Evolutionary conservation across 1,140 invertebrate species (phyloP), one percentile per base, ranked within the genome.

Genomic region (Drosophila asahinai): DNA sequence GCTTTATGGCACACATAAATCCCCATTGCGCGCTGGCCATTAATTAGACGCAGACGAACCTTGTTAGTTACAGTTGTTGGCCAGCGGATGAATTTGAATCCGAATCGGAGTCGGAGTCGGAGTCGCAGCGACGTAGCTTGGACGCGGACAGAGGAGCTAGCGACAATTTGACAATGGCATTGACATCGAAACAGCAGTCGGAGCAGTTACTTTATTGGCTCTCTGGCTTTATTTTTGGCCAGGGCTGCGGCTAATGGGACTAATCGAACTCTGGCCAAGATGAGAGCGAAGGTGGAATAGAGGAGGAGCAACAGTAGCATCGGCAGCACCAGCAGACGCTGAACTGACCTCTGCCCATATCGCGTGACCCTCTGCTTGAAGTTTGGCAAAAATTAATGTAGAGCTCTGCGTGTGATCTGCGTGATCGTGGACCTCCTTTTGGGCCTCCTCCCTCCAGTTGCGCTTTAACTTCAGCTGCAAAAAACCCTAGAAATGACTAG

Each of bases 51-150:
- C 62, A 73, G 66, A 17, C 43, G 55, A 47, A 65, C 63, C 55
- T 77, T 66, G 58, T 82, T 86, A 72, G 79, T 87, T 87, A 87
- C 83, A 86, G 59, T 83, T 77, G 78, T 49, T 70, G 43, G 60
- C 11, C 72, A 77, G 54, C 54, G 43, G 36, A 57, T 57, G 54
- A 22, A 25, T 57, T 38, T 36, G n/a, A 75, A 47, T 57, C n/a
- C 42, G 36, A 63, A 19, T 22, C 45, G 45, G 43, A 66, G n/a
- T 42, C 25, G 19, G 36, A 63, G n/a, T 22, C 45, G 45, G 43
- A 66, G n/a, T 42, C 25, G 19, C 22, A 47, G 38, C 22, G 61
- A 2, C 60, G 8, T 51, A 58, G 54, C 54, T 11, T 5, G 33
- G 54, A 14, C 36, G 40, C 36, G 40, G 47, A 68, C 48, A 58